Evolutionary conservation across 1,140 invertebrate genomes (phyloP), one percentile per base, ranked within the genome.

Genomic region (Thaumetopoea pityocampa): DNA sequence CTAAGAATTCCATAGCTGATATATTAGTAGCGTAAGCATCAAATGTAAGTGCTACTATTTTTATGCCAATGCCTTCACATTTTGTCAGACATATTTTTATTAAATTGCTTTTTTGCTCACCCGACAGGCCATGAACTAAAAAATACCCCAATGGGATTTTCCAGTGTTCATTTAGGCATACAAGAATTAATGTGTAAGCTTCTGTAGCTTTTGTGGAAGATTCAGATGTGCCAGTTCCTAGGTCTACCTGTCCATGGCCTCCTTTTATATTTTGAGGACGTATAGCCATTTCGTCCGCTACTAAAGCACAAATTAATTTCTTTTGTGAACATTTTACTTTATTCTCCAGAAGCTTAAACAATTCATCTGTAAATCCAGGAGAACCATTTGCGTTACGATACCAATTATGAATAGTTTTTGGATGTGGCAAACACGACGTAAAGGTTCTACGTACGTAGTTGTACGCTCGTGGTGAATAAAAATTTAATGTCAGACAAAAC

Each of bases 351-450:
- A 41, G 16, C 5, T 34, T 8, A 28, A 51, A 44, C 0, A 29
- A 27, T 24, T 51, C 41, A 16, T 26, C 5, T 3, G 22, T 29
- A 22, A 52, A 37, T 2, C 50, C 50, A 9, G 38, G 50, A 11
- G 37, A 37, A 5, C 27, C 37, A 19, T 47, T 22, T 9, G 43
- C 16, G n/a, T 40, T 22, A 22, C 47, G 26, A 12, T 53, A 53
- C 50, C 50, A 53, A 7, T 41, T 35, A 7, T 12, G 17, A 6
- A 53, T 12, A 3, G 50, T 53, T 5, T 32, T 9, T 22, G 37
- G 27, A 33, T 53, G 44, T 10, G 50, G 50, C 1, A 54, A 33
- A 6, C 26, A 28, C n/a, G n/a, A n/a, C n/a, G n/a, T n/a, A n/a
- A n/a, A n/a, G n/a, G n/a, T n/a, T n/a, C n/a, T n/a, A n/a, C n/a